A percentile compares a stretch with the other conserved stretches of the same genome.
Evolutionary conservation across 2,113 vertebrate genomes (phyloP).

Genomic region (Hyperoodon ampullatus): DNA sequence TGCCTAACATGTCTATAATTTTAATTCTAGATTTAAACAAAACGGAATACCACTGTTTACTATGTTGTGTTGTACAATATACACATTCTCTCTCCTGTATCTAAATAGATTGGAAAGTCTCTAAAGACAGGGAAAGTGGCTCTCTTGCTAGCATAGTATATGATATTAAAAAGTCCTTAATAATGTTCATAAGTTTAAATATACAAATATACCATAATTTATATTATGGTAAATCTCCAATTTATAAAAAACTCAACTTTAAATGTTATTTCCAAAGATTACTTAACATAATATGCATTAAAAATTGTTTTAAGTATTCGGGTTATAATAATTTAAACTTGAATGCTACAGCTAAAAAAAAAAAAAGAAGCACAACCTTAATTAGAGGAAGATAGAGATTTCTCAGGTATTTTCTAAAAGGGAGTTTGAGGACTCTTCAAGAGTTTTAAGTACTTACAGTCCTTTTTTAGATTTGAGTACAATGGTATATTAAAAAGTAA

Average conservation of each 20-base stretch:
- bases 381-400: background rate
- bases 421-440: background rate
- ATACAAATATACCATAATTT: background rate
- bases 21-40: constrained; percentile 40
- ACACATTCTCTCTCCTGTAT: background rate
- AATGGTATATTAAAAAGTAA: background rate
- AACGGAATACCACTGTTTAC: constrained; percentile 14
- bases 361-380: background rate
- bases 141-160: background rate
- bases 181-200: background rate
- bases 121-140: background rate
- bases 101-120: background rate
- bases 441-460: background rate
- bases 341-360: background rate
- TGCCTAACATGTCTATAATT: background rate
- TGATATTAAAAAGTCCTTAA: background rate
- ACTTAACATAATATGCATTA: background rate
- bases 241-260: background rate
- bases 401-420: background rate
- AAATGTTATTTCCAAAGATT: constrained; percentile 17
- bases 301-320: background rate
- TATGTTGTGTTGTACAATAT: background rate
- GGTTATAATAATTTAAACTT: background rate
- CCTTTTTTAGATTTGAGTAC: background rate
- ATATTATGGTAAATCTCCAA: background rate